Conservation (phyloP, 2,113 vertebrate species). For the Paramisgurnus dabryanus region DNA sequence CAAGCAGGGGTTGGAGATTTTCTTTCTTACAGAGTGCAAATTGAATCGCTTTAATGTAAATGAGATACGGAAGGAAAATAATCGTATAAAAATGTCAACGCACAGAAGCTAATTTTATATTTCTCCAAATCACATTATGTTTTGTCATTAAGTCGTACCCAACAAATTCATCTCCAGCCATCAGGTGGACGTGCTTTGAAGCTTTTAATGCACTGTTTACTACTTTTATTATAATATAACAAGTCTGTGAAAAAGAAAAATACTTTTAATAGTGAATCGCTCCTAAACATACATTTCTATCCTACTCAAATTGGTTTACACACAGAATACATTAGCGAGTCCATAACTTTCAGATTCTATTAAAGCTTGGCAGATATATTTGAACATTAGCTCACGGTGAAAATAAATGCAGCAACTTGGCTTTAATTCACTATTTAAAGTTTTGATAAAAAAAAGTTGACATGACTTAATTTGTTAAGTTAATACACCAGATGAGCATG, state of each 20-base stretch:
- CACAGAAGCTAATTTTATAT: background rate
- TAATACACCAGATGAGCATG: background rate
- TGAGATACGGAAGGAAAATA: background rate
- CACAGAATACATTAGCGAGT: background rate
- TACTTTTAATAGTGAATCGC: background rate
- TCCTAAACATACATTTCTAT: background rate
- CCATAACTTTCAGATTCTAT: background rate
- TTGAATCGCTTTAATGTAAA: background rate
- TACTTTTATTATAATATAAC: background rate
- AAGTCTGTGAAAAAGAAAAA: background rate
- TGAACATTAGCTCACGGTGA: background rate
- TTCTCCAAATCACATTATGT: background rate
- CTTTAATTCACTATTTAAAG: too few relatives aligned
- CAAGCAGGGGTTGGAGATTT: background rate
- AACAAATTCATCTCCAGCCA: background rate
- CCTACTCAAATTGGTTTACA: background rate
- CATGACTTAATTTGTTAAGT: too few relatives aligned
- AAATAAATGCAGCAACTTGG: too few relatives aligned
- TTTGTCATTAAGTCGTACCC: background rate
- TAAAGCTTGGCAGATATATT: background rate
- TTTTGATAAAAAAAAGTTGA: too few relatives aligned
- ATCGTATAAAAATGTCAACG: background rate
- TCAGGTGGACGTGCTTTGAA: background rate
- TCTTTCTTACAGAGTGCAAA: background rate
- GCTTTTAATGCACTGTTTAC: background rate